Evolutionary conservation across 2,797 vertebrate species (phyloP), one percentile per base, ranked within the genome.

Genomic region (Platyrinchus mystaceus): DNA sequence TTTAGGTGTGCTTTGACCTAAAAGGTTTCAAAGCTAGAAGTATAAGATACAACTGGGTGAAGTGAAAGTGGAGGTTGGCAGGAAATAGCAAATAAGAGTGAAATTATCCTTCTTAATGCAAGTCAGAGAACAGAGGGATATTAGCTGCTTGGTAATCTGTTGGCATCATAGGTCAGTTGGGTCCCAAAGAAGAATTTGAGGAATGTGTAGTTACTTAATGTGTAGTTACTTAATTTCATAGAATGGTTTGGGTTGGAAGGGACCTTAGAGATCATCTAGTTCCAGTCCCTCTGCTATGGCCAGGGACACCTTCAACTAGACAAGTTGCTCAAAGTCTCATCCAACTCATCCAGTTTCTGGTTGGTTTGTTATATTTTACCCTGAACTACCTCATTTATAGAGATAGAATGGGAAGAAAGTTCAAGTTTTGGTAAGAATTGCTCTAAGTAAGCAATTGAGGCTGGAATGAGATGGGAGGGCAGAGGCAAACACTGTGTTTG

Each of bases 301-400:
- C 13, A 8, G 59, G 39, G 19, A 32, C 18, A 14, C 22, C 15
- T 59, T 47, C 10, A 23, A 28, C 19, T 56, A 30, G 37, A 44
- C 49, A 7, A 60, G 22, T 78, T 92, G 34, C 39, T 78, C 26
- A 73, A 66, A 66, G 32, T 19, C 34, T 30, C 11, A 47, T 73
- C 46, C 67, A 78, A 3, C 10, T 73, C 46, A 36, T 0, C 59
- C 53, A 66, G 34, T 76, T 80, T 85, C 62, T 79, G 50, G 16
- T 63, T 91, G 53, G 9, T 60, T 83, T 66, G 34, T 22, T 89
- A 94, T 83, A 26, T 69, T 95, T 93, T 92, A 91, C 59, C 37
- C 34, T 79, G 49, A 93, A 53, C 94, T 96, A 91, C 94, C 94
- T 96, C 92, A 93, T 91, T 86, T 86, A 12, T 76, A 70, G 83